phyloP scores from a whole-genome alignment of 92 coral and sea anemone species.

The Montipora capitata region DNA sequence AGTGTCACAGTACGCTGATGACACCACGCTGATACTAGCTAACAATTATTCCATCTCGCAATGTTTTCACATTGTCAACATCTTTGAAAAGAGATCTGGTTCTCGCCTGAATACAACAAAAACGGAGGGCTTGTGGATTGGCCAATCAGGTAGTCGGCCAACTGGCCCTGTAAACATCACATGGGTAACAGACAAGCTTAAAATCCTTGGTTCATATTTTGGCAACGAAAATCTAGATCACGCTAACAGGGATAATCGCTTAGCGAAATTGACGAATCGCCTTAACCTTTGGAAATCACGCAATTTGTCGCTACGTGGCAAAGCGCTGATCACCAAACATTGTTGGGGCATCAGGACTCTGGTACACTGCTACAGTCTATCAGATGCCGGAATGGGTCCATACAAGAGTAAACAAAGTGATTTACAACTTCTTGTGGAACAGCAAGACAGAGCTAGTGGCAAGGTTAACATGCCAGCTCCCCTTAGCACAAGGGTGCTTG shows the following conservation, averaged over 20 bases:
- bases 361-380: too few relatives aligned
- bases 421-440: conserved; percentile 13
- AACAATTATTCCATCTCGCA: conserved; percentile 11
- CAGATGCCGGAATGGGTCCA: conserved; percentile 34
- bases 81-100: conserved; percentile 38
- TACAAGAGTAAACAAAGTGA: conserved; percentile 14
- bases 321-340: too few relatives aligned
- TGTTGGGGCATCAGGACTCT: too few relatives aligned
- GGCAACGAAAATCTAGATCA: conserved; percentile 23
- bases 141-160: conserved; percentile 36
- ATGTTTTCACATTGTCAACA: conserved; percentile 18
- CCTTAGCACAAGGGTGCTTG: conserved; percentile 6
- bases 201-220: conserved; percentile 44
- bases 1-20: conserved; percentile 34
- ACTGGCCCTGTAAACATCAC: conserved; percentile 42
- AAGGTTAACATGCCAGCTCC: background rate
- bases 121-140: conserved; percentile 67
- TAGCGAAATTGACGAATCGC: background rate
- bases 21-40: conserved; percentile 29
- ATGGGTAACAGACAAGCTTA: conserved; percentile 51
- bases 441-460: background rate
- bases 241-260: conserved; percentile 42
- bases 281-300: conserved; percentile 33
- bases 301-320: too few relatives aligned
- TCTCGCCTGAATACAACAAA: conserved; percentile 34